phyloP scores from a whole-genome alignment of 2,888 invertebrate species.

The Agonopterix subpropinquella region DNA sequence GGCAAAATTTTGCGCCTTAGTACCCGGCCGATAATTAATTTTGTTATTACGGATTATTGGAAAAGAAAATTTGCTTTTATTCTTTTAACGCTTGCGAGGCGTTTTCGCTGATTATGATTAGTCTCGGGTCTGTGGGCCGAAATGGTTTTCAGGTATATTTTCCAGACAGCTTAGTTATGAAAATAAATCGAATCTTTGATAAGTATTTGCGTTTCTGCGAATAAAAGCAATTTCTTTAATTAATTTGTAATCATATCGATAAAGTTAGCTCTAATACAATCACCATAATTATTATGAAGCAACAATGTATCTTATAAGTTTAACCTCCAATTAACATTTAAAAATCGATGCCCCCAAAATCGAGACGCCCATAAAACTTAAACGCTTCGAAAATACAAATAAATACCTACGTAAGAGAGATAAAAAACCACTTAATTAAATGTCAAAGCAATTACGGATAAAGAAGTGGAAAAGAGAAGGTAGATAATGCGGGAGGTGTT shows the following conservation, averaged over 20 bases:
- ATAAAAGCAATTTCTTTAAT: too few relatives aligned
- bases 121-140: too few relatives aligned
- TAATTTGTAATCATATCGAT: too few relatives aligned
- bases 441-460: conserved; percentile 33
- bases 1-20: conserved; percentile 28
- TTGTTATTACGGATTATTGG: conserved; percentile 44
- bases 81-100: conserved; percentile 16
- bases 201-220: too few relatives aligned
- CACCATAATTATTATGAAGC: too few relatives aligned
- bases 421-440: conserved; percentile 31
- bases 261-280: too few relatives aligned
- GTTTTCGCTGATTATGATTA: neutral
- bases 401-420: neutral
- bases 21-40: conserved; percentile 45
- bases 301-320: too few relatives aligned
- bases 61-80: conserved; percentile 19
- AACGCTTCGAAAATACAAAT: neutral
- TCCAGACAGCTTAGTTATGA: too few relatives aligned
- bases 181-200: too few relatives aligned
- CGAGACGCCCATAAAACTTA: neutral
- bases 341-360: neutral
- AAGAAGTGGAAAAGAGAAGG: conserved; percentile 30
- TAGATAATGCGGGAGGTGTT: conserved; percentile 32
- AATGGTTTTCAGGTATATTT: too few relatives aligned
- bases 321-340: conserved; percentile 7